Evolutionary conservation across 2,888 invertebrate genomes (phyloP), one percentile per base, ranked within the genome.

Genomic region (Meta bourneti): DNA sequence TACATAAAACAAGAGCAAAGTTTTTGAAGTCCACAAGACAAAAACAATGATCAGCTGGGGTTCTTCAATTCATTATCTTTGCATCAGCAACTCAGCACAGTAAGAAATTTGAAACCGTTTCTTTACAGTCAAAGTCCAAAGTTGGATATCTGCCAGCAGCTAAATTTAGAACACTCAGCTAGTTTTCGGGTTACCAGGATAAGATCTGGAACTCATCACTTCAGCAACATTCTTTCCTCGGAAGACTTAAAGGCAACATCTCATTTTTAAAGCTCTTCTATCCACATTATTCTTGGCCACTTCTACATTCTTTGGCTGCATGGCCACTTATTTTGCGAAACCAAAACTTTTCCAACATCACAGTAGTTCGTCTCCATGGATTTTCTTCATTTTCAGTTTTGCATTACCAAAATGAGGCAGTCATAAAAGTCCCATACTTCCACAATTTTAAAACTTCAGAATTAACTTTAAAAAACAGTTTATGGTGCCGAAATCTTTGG

Each of bases 151-250:
- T 72, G 79, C 84, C 84, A 74, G 49, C 19, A 34, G 34, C 89
- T 92, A 89, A 80, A 52, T 88, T 80, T 89, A 85, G 89, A 79
- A 80, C 85, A 75, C 51, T 81, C 88, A 54, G 71, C 75, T n/a
- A 81, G 74, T 77, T 75, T 71, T 75, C 48, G 69, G 52, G 80
- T 78, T 84, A 48, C 79, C n/a, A 19, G 51, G 61, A 52, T 48
- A 74, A 69, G 77, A 81, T 81, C 90, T 91, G 90, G 90, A 72
- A 75, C 11, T 19, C 86, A 48, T 82, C 86, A 82, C 61, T n/a
- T 6, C 70, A 51, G 74, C 61, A 74, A n/a, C 72, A 85, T 84
- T 19, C 69, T 52, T 84, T 74, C 77, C 48, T 34, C 19, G 7
- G 16, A 34, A 16, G 13, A 51, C 75, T 49, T 16, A 78, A 69